A percentile compares a stretch with the other conserved stretches of the same genome.
Evolutionary conservation across 2,888 invertebrate genomes (phyloP).

Genomic region (Cephus rjabovi): DNA sequence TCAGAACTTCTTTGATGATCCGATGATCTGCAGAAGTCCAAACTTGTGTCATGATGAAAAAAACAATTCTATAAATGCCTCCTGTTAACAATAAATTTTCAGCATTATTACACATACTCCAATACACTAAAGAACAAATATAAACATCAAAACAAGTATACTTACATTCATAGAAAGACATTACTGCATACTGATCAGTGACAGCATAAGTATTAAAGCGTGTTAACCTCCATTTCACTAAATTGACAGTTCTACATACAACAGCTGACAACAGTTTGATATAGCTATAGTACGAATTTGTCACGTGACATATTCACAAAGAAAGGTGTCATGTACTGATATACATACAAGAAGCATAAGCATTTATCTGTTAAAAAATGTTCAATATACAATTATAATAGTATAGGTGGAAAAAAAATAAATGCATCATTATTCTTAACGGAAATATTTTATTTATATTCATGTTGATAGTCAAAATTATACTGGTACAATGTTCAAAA

Average conservation of each 20-base stretch:
- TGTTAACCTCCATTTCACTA: background rate
- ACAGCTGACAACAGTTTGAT: background rate
- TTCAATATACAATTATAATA: background rate
- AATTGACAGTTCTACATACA: background rate
- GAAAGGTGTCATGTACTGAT: background rate
- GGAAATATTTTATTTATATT: background rate
- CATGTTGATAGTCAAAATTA: background rate
- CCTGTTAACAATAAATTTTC: background rate
- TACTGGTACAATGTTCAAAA: background rate
- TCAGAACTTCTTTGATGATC: conserved; percentile 48
- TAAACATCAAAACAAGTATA: background rate
- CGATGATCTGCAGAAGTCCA: conserved; percentile 33
- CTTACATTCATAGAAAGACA: background rate
- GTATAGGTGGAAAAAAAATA: background rate
- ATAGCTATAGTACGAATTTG: background rate
- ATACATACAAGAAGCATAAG: background rate
- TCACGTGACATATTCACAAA: background rate
- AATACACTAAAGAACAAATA: background rate
- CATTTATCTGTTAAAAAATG: background rate
- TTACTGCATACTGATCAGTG: background rate
- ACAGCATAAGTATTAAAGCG: background rate
- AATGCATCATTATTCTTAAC: background rate
- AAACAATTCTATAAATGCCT: background rate
- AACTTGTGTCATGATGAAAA: background rate
- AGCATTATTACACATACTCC: background rate